Evolutionary conservation across 2,888 invertebrate species (phyloP).

Genomic region (Aleiodes leptofemur): DNA sequence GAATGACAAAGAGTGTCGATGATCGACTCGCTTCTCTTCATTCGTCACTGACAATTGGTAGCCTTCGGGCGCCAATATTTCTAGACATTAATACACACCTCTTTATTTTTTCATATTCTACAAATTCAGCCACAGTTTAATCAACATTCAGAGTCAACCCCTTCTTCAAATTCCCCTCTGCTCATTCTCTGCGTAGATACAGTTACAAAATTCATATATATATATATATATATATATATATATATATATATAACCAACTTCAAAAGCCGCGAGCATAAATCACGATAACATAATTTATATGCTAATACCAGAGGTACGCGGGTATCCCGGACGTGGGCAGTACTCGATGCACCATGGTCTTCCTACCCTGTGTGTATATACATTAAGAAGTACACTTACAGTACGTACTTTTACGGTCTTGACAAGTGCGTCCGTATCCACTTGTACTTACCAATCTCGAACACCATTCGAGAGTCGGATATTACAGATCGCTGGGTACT

Average conservation of each 20-base stretch:
- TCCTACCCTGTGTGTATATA: constrained; percentile 37
- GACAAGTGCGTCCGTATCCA: constrained; percentile 48
- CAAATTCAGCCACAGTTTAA: constrained; percentile 59
- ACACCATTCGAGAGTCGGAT: constrained; percentile 21
- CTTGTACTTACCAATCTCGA: constrained; percentile 22
- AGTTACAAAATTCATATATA: constrained; percentile 39
- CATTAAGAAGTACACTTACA: constrained; percentile 23
- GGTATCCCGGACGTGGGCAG: constrained; percentile 50
- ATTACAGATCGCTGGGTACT: constrained; percentile 34
- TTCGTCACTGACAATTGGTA: constrained; percentile 52
- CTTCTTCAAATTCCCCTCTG: no score
- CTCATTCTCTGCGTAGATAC: no score
- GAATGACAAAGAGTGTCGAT: constrained; percentile 51
- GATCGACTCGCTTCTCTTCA: constrained; percentile 44
- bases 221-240: constrained; percentile 20
- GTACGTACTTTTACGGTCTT: constrained; percentile 53
- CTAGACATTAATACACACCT: constrained; percentile 14
- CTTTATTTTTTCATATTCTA: background rate
- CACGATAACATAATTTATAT: constrained; percentile 74
- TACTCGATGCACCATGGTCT: constrained; percentile 37
- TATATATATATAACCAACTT: constrained; percentile 39
- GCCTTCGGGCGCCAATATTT: constrained; percentile 43
- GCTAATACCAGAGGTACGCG: constrained; percentile 66
- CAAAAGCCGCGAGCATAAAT: constrained; percentile 66
- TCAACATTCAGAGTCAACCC: constrained; percentile 57